A percentile compares a stretch with the other conserved stretches of the same genome.
Conservation (phyloP, 2,113 vertebrate genomes). For the Vombatus ursinus region DNA sequence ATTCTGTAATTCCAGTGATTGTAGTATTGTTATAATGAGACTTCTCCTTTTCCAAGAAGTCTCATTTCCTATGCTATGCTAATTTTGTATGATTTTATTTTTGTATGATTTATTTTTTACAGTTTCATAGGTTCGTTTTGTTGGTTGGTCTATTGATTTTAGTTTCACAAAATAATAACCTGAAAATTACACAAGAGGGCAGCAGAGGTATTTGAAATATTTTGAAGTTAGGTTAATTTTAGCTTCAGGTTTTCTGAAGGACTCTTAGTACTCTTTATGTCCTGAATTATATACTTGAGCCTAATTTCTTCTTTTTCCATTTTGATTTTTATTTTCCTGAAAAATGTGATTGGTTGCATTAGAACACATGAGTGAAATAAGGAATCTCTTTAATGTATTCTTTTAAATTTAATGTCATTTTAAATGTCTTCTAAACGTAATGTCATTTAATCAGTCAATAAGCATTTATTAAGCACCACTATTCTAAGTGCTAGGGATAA, state of each 20-base stretch:
- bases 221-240: neutral
- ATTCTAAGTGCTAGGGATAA: neutral
- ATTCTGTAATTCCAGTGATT: neutral
- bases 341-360: no score
- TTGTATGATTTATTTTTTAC: no score
- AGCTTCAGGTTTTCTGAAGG: neutral
- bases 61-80: neutral
- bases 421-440: neutral
- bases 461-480: neutral
- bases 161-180: neutral
- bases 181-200: conserved; percentile 79
- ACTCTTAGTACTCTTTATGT: neutral
- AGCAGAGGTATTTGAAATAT: conserved; percentile 66
- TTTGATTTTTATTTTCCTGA: neutral
- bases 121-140: neutral
- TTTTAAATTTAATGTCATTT: neutral
- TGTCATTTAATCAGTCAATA: neutral
- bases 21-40: neutral
- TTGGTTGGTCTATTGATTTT: neutral
- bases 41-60: neutral
- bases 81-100: no score
- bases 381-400: neutral
- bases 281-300: neutral
- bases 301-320: neutral
- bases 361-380: neutral